These are phyloP conservation scores for Limnephilus auricula DNA, from an alignment of 2,888 invertebrate species.

Conservation along the genomic window DNA sequence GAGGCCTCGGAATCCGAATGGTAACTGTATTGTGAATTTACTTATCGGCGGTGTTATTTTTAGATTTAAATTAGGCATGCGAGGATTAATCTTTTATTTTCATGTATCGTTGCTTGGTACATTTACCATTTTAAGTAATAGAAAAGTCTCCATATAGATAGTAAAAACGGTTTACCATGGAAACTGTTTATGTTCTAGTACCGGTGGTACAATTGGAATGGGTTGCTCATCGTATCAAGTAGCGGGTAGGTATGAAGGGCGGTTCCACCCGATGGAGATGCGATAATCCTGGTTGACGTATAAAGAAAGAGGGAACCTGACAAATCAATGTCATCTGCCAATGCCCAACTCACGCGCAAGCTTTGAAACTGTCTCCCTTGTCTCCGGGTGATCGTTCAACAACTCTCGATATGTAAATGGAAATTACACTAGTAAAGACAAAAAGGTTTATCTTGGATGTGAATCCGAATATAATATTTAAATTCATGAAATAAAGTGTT, in stretches of 20 bases:
- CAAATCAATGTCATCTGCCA: constrained; percentile 28
- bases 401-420: not conserved
- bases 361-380: not conserved
- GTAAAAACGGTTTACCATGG: not conserved
- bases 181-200: not conserved
- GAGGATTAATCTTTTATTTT: too few relatives aligned
- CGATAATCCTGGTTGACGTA: constrained; percentile 3
- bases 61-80: too few relatives aligned
- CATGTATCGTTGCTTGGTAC: too few relatives aligned
- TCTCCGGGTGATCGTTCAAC: constrained; percentile 2
- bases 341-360: not conserved
- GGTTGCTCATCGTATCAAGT: not conserved
- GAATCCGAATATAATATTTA: too few relatives aligned
- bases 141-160: not conserved
- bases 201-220: not conserved
- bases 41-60: too few relatives aligned
- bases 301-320: constrained; percentile 20
- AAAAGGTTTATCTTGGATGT: not conserved
- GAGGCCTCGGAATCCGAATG: too few relatives aligned
- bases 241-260: not conserved
- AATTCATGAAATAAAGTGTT: too few relatives aligned
- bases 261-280: not conserved
- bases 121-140: too few relatives aligned
- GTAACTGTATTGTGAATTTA: too few relatives aligned
- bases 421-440: not conserved